Percentiles rank a stretch among this genome's conserved stretches.
These are phyloP conservation scores for Pseudeuparius sepicola DNA, from an alignment of 2,888 invertebrate genomes.

Conservation along the genomic window DNA sequence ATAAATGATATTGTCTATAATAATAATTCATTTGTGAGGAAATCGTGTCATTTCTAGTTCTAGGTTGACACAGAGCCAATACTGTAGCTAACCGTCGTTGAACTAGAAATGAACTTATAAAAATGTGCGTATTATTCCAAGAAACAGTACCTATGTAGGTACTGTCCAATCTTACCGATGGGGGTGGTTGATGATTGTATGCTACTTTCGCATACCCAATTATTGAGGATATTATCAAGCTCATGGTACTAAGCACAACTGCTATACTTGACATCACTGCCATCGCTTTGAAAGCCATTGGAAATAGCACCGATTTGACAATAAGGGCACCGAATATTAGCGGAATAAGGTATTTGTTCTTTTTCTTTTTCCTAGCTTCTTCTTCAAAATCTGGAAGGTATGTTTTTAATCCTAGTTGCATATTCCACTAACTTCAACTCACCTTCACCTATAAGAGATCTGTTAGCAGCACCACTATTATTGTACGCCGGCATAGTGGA, in stretches of 20 bases:
- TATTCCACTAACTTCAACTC: no score
- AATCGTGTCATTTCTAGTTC: neutral
- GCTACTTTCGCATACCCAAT: conserved; percentile 45
- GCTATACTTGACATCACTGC: conserved; percentile 55
- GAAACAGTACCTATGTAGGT: no score
- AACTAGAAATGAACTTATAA: no score
- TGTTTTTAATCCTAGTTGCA: no score
- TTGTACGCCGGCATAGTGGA: no score
- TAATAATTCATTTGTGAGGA: no score
- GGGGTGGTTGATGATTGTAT: neutral
- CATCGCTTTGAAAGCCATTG: conserved; percentile 56
- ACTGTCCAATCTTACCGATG: neutral
- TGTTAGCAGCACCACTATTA: no score
- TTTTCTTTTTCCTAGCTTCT: conserved; percentile 28
- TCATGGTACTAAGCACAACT: conserved; percentile 43
- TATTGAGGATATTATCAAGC: conserved; percentile 50
- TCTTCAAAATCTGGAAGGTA: conserved; percentile 21
- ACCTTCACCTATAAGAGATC: no score
- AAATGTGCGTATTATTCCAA: no score
- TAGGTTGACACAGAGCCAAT: neutral
- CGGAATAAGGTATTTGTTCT: conserved; percentile 49
- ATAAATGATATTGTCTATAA: no score
- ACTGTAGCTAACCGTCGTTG: neutral
- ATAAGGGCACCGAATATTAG: conserved; percentile 52
- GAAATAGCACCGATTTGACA: conserved; percentile 56